Conservation (phyloP, 2,888 invertebrate species). For the Cremastinae sp. region DNA sequence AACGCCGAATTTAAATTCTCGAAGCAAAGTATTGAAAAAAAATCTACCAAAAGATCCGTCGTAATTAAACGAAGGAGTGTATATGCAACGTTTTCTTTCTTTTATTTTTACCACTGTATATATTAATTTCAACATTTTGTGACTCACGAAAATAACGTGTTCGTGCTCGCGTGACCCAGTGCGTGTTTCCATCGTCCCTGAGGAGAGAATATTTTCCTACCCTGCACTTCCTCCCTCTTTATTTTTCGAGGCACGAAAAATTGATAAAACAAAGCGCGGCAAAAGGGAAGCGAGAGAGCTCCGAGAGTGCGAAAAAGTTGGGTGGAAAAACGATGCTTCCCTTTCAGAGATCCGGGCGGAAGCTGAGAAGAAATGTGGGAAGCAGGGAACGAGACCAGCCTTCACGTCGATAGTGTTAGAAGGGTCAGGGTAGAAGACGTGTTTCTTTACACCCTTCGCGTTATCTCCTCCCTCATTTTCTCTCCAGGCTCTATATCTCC, state of each 20-base stretch:
- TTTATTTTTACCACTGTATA: too few relatives aligned
- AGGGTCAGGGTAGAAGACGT: constrained; percentile 61
- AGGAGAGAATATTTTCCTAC: constrained; percentile 9
- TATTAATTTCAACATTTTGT: constrained; percentile 15
- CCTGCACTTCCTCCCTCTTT: constrained; percentile 8
- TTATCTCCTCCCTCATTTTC: constrained; percentile 15
- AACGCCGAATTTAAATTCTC: too few relatives aligned
- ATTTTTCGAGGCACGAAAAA: not conserved
- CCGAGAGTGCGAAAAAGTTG: not conserved
- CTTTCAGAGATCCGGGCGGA: not conserved
- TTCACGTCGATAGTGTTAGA: constrained; percentile 59
- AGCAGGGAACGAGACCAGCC: constrained; percentile 35
- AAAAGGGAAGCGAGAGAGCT: not conserved
- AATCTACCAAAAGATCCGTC: not conserved
- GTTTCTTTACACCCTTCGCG: constrained; percentile 33
- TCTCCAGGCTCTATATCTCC: not conserved
- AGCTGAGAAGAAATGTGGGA: constrained; percentile 18
- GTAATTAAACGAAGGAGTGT: too few relatives aligned
- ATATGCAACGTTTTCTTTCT: not conserved
- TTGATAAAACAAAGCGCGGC: constrained; percentile 6
- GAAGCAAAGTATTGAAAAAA: too few relatives aligned
- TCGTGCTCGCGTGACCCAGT: constrained; percentile 35
- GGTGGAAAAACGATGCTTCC: not conserved
- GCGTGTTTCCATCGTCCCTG: constrained; percentile 30
- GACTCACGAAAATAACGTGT: constrained; percentile 5